Conservation (phyloP, 2,113 vertebrate species). For the Passer montanus region DNA sequence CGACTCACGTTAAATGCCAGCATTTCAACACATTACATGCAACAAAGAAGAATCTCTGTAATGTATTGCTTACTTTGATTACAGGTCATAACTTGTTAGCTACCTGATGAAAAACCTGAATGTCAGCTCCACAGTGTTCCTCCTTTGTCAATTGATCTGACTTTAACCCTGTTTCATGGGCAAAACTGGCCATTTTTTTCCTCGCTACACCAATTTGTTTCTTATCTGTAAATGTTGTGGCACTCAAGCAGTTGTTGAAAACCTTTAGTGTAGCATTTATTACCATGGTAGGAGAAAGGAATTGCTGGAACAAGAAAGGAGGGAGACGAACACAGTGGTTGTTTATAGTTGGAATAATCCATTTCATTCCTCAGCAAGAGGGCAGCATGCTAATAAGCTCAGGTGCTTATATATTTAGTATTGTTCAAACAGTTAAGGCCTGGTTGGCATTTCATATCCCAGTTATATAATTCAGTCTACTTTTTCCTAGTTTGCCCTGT, state of each 20-base stretch:
- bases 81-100: constrained; percentile 9
- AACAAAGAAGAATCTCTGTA: not conserved
- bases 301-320: not conserved
- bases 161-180: not conserved
- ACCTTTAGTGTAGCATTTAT: not conserved
- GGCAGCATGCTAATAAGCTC: not conserved
- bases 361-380: not conserved
- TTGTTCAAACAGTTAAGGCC: not conserved
- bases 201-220: not conserved
- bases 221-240: not conserved
- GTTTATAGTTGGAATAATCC: not conserved
- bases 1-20: not conserved
- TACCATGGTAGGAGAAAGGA: not conserved
- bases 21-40: not conserved
- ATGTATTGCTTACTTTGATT: not conserved
- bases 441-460: fast-evolving
- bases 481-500: not conserved
- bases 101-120: not conserved
- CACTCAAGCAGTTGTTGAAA: not conserved
- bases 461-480: not conserved
- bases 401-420: not conserved
- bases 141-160: not conserved
- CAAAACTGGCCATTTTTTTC: not conserved
- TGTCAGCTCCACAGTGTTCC: not conserved
- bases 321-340: not conserved